Evolutionary conservation across 2,113 vertebrate species (phyloP).

Genomic region (Dendrocopos noguchii): DNA sequence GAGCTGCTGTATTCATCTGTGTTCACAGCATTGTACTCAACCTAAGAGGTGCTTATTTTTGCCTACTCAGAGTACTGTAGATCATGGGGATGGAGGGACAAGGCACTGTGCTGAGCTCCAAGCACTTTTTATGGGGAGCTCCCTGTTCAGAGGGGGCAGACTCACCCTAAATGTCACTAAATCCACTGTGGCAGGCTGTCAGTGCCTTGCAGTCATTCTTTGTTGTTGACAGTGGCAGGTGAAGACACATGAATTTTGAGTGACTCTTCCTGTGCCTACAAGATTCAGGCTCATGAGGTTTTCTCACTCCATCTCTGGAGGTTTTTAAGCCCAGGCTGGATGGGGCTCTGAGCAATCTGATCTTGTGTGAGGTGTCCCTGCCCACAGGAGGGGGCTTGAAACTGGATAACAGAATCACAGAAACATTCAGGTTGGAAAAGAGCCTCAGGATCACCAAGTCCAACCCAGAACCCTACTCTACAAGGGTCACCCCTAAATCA

Average conservation of each 20-base stretch:
- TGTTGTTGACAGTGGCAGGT: neutral
- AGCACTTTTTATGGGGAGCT: neutral
- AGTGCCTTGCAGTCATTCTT: neutral
- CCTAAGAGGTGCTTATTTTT: neutral
- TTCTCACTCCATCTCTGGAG: neutral
- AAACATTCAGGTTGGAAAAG: no score
- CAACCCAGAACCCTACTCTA: no score
- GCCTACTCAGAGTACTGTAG: neutral
- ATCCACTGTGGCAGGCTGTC: neutral
- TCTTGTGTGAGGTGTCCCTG: no score
- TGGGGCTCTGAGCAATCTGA: no score
- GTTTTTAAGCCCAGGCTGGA: no score
- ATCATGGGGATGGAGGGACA: fast-evolving
- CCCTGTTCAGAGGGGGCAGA: neutral
- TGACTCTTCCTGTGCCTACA: neutral
- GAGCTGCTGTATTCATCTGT: neutral
- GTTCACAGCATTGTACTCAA: neutral
- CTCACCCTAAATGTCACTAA: neutral
- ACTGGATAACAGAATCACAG: no score
- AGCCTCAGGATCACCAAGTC: no score
- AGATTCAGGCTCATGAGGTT: neutral
- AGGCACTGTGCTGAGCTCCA: neutral
- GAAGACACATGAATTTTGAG: neutral
- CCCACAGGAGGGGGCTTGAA: no score
- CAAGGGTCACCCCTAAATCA: no score